Percentiles rank a stretch among this genome's conserved stretches.
Conservation (phyloP, 2,888 invertebrate genomes). For the Acleris literana region DNA sequence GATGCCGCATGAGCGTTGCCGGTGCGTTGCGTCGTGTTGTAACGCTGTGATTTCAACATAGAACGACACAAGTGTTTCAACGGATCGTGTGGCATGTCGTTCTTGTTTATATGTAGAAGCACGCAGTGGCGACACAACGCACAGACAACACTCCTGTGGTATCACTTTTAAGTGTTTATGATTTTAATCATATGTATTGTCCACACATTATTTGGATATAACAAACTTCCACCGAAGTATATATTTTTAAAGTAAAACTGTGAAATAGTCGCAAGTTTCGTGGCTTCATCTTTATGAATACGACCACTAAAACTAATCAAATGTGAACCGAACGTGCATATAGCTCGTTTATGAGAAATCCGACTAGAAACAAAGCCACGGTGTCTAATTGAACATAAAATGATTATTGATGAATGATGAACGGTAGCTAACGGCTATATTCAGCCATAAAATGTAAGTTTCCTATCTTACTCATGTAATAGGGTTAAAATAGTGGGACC, state of each 20-base stretch:
- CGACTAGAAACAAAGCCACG: constrained; percentile 52
- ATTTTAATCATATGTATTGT: too few species aligned
- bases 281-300: constrained; percentile 55
- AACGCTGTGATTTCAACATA: too few species aligned
- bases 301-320: constrained; percentile 55
- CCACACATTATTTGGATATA: too few species aligned
- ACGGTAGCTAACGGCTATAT: constrained; percentile 55
- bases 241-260: not conserved
- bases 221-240: not conserved
- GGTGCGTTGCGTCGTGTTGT: too few species aligned
- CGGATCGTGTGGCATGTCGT: too few species aligned
- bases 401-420: constrained; percentile 53
- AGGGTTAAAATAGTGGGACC: not conserved
- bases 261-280: constrained; percentile 39
- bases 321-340: constrained; percentile 54
- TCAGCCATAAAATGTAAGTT: constrained; percentile 44
- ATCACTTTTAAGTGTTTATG: too few species aligned
- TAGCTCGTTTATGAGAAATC: constrained; percentile 53
- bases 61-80: too few species aligned
- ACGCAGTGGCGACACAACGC: too few species aligned
- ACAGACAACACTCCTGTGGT: too few species aligned
- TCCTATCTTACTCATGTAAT: constrained; percentile 38
- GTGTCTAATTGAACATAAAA: constrained; percentile 60
- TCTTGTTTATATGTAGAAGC: too few species aligned
- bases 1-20: too few species aligned